Evolutionary conservation across 2,113 vertebrate species (phyloP), one percentile per base, ranked within the genome.

Genomic region (Crypturellus undulatus): DNA sequence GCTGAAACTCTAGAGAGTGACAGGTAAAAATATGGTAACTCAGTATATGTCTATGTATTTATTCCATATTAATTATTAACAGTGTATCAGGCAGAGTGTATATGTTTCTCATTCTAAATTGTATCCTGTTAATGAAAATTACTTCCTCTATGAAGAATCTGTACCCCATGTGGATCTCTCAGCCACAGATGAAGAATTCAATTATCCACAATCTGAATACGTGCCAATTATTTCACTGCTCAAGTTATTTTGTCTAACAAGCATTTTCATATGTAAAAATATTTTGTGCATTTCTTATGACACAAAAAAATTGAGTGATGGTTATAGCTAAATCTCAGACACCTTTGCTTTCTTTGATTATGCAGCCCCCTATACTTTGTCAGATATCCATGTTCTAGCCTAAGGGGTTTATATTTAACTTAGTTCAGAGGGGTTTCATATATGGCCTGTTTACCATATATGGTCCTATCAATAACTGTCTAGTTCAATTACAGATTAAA

Each of bases 81-180:
- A 90, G 72, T 95, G 92, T 97, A 97, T 88, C 92, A 95, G 93
- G 89, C 97, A 96, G 69, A 94, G 82, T 91, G 95, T 97, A 90
- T 93, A 93, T 97, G 96, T 97, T 97, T 97, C 97, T 97, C 92
- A 92, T 96, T 95, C 94, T 97, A 97, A 98, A 98, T 98, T 97
- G 98, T 96, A 98, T 97, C 93, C 95, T 94, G 97, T 97, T 98
- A 98, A 98, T 97, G 97, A 98, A 98, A 98, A 98, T 98, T 98
- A 97, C 97, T 98, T 98, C 97, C 97, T 97, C 96, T 94, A 75
- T 97, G 91, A 92, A 97, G 95, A 97, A 92, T 56, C 93, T 93
- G 65, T 94, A 97, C 97, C 97, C 96, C 97, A 97, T 97, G 97
- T 96, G 97, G 97, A 90, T 98, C 96, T 96, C 94, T 87, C 93